These are phyloP conservation scores for Drosophila basisetae DNA, from an alignment of 2,888 invertebrate genomes.

Conservation along the genomic window DNA sequence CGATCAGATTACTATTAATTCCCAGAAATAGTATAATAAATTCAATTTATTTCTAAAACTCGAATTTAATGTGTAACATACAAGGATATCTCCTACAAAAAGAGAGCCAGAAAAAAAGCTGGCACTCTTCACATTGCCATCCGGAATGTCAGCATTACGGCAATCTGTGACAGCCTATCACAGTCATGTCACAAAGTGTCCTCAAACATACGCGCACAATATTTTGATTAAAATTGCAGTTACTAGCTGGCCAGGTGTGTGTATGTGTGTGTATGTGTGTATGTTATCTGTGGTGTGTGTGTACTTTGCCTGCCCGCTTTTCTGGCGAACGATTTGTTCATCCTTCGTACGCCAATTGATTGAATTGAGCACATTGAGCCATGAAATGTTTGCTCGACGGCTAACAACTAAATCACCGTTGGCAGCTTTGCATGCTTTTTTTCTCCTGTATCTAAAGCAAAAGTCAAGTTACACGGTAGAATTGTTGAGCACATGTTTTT, in stretches of 20 bases:
- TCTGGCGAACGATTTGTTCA: conserved; percentile 62
- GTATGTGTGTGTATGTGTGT: background rate
- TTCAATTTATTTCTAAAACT: conserved; percentile 17
- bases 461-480: conserved; percentile 39
- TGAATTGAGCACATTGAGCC: conserved; percentile 78
- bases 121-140: conserved; percentile 50
- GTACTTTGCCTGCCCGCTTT: conserved; percentile 31
- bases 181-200: conserved; percentile 58
- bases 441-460: conserved; percentile 17
- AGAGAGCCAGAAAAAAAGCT: conserved; percentile 1
- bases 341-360: conserved; percentile 70
- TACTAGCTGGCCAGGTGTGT: conserved; percentile 18
- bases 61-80: background rate
- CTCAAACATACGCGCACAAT: conserved; percentile 31
- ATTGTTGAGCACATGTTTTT: background rate
- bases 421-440: conserved; percentile 65
- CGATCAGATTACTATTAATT: background rate
- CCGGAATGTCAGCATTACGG: conserved; percentile 65
- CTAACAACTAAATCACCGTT: conserved; percentile 78
- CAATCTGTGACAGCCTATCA: conserved; percentile 66
- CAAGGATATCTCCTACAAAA: background rate
- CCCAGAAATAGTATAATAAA: background rate
- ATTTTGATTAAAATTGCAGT: conserved; percentile 63
- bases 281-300: conserved; percentile 9
- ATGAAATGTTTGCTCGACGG: conserved; percentile 78